Conservation (phyloP, 2,797 vertebrate genomes). For the Microctenopoma stevenorrisi region DNA sequence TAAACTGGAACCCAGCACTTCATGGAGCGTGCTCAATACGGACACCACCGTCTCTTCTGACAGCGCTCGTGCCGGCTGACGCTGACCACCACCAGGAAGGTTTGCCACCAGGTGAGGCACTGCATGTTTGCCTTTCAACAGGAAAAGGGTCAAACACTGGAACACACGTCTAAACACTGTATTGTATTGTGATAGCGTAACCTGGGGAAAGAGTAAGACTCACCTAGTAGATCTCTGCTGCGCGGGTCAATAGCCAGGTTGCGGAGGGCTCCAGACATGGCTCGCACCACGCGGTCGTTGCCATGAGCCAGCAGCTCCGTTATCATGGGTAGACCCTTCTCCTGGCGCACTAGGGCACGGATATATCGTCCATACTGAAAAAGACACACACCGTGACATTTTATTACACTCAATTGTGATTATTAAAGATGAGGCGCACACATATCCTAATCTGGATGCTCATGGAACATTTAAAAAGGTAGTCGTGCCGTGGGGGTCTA, state of each 20-base stretch:
- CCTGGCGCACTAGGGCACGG: slow-evolving; percentile 89
- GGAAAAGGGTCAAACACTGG: neutral
- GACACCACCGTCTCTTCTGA: slow-evolving; percentile 94
- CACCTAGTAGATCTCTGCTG: slow-evolving; percentile 94
- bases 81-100: slow-evolving; percentile 90
- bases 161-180: too few relatives aligned
- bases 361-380: slow-evolving; percentile 92
- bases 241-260: slow-evolving; percentile 93
- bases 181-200: neutral
- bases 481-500: neutral
- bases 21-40: slow-evolving; percentile 91
- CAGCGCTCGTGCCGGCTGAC: slow-evolving; percentile 86
- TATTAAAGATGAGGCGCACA: too few relatives aligned
- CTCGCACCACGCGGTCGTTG: slow-evolving; percentile 93
- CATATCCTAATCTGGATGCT: neutral
- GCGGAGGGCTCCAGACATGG: slow-evolving; percentile 93
- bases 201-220: neutral
- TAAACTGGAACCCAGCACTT: slow-evolving; percentile 91
- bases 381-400: neutral
- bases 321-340: slow-evolving; percentile 92
- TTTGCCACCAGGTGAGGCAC: slow-evolving; percentile 91
- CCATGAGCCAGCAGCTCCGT: slow-evolving; percentile 89
- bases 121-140: slow-evolving; percentile 88
- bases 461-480: too few relatives aligned
- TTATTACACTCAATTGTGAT: too few relatives aligned